phyloP scores from a whole-genome alignment of 2,797 vertebrate genomes.

The Clarias laeviceps region DNA sequence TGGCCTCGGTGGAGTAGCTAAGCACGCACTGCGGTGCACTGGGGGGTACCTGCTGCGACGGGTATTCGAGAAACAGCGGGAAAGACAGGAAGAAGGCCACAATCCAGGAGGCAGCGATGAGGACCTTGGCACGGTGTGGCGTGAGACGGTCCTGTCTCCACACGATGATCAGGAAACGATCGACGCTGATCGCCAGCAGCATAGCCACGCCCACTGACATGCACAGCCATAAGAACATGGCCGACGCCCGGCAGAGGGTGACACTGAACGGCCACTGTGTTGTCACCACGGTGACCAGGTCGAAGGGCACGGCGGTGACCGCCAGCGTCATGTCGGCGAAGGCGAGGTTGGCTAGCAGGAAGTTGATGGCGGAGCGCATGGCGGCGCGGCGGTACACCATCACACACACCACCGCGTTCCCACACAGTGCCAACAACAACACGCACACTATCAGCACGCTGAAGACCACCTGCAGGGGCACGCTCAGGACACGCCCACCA shows the following conservation, averaged over 20 bases:
- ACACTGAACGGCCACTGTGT: slow-evolving; percentile 92
- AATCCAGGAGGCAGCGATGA: slow-evolving; percentile 90
- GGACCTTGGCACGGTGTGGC: slow-evolving; percentile 89
- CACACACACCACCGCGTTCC: slow-evolving; percentile 94
- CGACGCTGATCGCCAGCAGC: slow-evolving; percentile 96
- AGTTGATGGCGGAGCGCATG: slow-evolving; percentile 98
- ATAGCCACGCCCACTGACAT: slow-evolving; percentile 92
- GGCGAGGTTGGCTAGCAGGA: slow-evolving; percentile 93
- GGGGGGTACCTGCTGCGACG: slow-evolving; percentile 79
- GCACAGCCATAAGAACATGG: slow-evolving; percentile 98
- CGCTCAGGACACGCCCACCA: slow-evolving; percentile 66
- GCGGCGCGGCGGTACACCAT: slow-evolving; percentile 98
- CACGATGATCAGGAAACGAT: slow-evolving; percentile 96
- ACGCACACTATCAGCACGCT: slow-evolving; percentile 86
- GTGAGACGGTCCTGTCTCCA: slow-evolving; percentile 95
- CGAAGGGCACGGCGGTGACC: slow-evolving; percentile 93
- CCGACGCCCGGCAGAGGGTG: slow-evolving; percentile 87
- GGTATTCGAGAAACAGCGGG: slow-evolving; percentile 87
- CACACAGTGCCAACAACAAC: slow-evolving; percentile 86
- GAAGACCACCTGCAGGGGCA: slow-evolving; percentile 91
- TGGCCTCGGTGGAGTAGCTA: slow-evolving; percentile 82
- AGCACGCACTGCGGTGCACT: slow-evolving; percentile 85
- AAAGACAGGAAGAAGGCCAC: slow-evolving; percentile 87
- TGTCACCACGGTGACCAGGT: slow-evolving; percentile 87
- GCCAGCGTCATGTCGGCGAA: slow-evolving; percentile 96